Base-by-base conservation (phyloP, 2,888 invertebrate genomes). In the Stenichneumon culpator region DNA sequence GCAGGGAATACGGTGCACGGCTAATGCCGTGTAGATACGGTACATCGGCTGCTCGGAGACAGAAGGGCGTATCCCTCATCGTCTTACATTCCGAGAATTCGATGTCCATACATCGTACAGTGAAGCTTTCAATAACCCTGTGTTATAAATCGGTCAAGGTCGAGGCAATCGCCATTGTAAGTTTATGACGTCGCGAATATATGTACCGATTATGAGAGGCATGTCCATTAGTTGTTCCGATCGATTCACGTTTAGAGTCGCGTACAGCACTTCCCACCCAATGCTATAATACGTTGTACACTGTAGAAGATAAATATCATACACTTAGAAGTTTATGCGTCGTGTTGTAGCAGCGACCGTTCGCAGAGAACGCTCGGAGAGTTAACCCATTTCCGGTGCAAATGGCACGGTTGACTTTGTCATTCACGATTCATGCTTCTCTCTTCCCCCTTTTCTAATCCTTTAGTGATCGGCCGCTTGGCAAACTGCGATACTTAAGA, bases 131-230 rank as follows among this genome's bases (percentile, higher is more conserved):
- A 75, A 79, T 82, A 82, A 65, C 22, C 67, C 72, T 79, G 19
- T 32, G 70, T 82, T 72, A 73, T 50, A 85, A 82, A 82, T 79
- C 79, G 85, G 85, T 82, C 82, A 85, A 70, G 85, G 85, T 75
- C 75, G 79, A 36, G 54, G 75, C 57, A 79, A 25, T 72, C 60
- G 79, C 79, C 75, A 70, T 79, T 79, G 44, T 47, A 65, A 57
- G 70, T 75, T 68, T 82, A 19, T 52, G 74, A 70, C 36, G 82
- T 47, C 72, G 50, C 28, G 36, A 7, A 50, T 75, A 50, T 65
- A 11, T 36, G 47, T 54, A 69, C 54, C 73, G 73, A 47, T 81
- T 73, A 73, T 63, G 74, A 79, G 75, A 52, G 80, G 70, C 72
- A 72, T 72, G 72, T 67, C 75, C 67, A 84, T 77, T 84, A 77